Conservation (phyloP, 2,888 invertebrate species). For the Steinernema hermaphroditum region DNA sequence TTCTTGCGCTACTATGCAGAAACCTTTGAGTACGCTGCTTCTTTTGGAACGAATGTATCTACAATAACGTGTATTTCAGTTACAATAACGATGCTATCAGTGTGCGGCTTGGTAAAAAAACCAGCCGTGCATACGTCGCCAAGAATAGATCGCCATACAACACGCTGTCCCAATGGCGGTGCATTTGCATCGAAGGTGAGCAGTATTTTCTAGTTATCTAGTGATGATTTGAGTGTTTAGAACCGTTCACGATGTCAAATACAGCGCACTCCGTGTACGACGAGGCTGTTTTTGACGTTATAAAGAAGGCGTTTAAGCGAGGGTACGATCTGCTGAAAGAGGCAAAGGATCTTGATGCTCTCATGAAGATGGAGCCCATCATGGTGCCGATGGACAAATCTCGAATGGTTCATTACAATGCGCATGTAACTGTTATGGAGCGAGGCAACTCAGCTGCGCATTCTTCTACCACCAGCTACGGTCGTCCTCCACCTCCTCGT, state of each 20-base stretch:
- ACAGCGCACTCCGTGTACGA: slow-evolving; percentile 93
- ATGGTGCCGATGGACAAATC: too few species aligned
- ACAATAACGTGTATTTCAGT: slow-evolving; percentile 74
- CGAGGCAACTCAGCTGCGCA: too few species aligned
- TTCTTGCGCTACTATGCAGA: slow-evolving; percentile 84
- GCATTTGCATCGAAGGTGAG: slow-evolving; percentile 78
- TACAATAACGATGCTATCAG: slow-evolving; percentile 80
- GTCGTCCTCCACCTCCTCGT: too few species aligned
- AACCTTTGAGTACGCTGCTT: slow-evolving; percentile 75
- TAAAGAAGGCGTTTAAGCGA: slow-evolving; percentile 74
- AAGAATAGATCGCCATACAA: slow-evolving; percentile 66
- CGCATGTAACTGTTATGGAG: not conserved
- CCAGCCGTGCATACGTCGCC: slow-evolving; percentile 78
- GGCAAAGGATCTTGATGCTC: slow-evolving; percentile 38
- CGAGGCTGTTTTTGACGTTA: slow-evolving; percentile 76
- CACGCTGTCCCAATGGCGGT: slow-evolving; percentile 80
- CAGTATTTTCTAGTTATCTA: slow-evolving; percentile 10
- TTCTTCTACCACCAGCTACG: too few species aligned
- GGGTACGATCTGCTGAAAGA: slow-evolving; percentile 65
- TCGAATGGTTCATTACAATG: not conserved
- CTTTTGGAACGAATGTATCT: too few species aligned
- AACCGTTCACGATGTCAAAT: slow-evolving; percentile 93
- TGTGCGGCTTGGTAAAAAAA: slow-evolving; percentile 77
- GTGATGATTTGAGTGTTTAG: slow-evolving; percentile 69
- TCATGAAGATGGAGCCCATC: slow-evolving; percentile 28